Evolutionary conservation across 2,888 invertebrate species (phyloP), one percentile per base, ranked within the genome.

Genomic region (Nineta flava): DNA sequence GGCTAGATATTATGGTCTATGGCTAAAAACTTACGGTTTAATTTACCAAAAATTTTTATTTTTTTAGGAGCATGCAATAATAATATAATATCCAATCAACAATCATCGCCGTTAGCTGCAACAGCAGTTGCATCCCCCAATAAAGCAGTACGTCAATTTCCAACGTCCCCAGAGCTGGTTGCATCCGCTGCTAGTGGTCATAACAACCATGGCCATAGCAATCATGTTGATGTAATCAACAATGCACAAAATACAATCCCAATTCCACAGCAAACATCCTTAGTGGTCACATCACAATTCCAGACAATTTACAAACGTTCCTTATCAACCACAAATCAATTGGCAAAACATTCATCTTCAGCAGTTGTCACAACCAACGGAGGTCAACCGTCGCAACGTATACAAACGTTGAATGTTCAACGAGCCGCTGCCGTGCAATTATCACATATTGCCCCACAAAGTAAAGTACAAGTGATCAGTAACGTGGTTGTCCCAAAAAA

Each of bases 381-480:
- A 10, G 42, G 42, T 15, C 42, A 42, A 16, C 26, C 26, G 7
- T 26, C 26, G 7, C 49, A 49, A 12, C 12, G 49, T 15, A n/a
- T 49, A 9, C 49, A 49, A 35, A 45, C 49, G n/a, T 17, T 49
- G n/a, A 49, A 49, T 21, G 38, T 49, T 31, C 49, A 49, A 17
- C 44, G 49, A 26, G 17, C 47, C n/a, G 21, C 38, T n/a, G n/a
- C 34, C 16, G 16, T 19, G 13, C 49, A 49, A 12, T 31, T 49
- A n/a, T 26, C 49, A 2, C 49, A 49, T 12, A 12, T 54, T 12
- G 44, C 57, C 3, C 26, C 53, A 2, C 54, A 53, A 31, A 63
- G 57, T 53, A 67, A 67, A 59, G 56, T 68, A n/a, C 68, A 68
- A 56, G 63, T 68, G 47, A 51, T 68, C 19, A 62, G 65, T 49